Base-by-base conservation (phyloP, 2,888 invertebrate species). In the Plagiodera versicolora region DNA sequence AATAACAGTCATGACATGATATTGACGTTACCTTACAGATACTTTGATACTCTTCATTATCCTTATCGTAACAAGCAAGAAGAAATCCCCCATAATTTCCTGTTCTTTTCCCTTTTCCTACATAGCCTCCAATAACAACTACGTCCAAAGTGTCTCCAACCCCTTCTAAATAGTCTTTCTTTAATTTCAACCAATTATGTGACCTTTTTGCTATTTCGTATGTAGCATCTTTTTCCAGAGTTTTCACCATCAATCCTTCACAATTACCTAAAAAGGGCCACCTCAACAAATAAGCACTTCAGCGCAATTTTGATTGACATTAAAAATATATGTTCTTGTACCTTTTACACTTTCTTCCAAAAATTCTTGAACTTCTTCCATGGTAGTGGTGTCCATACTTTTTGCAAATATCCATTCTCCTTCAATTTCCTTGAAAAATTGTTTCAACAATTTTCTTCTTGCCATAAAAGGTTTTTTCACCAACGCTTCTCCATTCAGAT, bases 191-290 rank as follows among this genome's bases (percentile, higher is more conserved):
- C 97, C 97, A 98, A 80, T 95, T 96, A 67, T 89, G 87, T 0
- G 95, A 95, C 39, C 99, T 83, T 71, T 96, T 92, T 0, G 98
- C 98, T 71, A 99, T 98, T 84, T 99, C 98, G 80, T 99, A 99
- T 0, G 92, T 91, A 0, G 98, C 95, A 72, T 92, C 90, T 28
- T 88, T 88, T 70, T 89, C 86, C 53, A 99, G 81, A 0, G 97
- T 94, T 83, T 99, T 99, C 6, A 99, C 94, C 98, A 99, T 99
- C 58, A 99, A 84, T 1, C 99, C 99, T 83, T 99, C 99, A 81
- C 99, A 99, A 76, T 96, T 95, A 56, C 92, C 95, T 84, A 75
- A 64, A 74, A 75, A 46, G 58, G 51, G 24, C 1, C 2, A 1
- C 2, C 16, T 20, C 18, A 17, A 24, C 24, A 35, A 44, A 54